Evolutionary conservation across 2,888 invertebrate genomes (phyloP).

Genomic region (Cephus nigrinus): DNA sequence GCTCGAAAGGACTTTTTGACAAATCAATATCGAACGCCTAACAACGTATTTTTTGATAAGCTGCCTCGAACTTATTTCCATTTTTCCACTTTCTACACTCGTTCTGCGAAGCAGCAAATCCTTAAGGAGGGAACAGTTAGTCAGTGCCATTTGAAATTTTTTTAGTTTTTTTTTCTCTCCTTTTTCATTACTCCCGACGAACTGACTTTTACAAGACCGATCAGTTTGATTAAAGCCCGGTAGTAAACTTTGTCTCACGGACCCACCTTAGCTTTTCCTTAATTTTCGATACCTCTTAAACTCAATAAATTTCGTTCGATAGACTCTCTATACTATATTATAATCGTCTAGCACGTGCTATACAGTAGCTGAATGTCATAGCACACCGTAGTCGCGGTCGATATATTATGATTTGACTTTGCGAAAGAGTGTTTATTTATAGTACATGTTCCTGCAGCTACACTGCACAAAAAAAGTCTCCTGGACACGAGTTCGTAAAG

Average conservation of each 20-base stretch:
- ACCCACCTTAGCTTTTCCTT: background rate
- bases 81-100: background rate
- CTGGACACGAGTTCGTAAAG: background rate
- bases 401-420: background rate
- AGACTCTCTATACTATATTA: background rate
- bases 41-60: background rate
- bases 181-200: constrained; percentile 7
- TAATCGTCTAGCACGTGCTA: background rate
- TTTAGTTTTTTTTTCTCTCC: constrained; percentile 7
- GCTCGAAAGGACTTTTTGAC: background rate
- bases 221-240: background rate
- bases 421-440: background rate
- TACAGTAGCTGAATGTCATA: background rate
- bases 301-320: background rate
- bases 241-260: background rate
- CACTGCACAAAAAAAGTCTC: background rate
- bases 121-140: background rate
- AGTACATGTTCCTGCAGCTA: background rate
- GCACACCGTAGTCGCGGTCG: background rate
- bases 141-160: constrained; percentile 10
- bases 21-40: background rate
- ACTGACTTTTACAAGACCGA: constrained; percentile 24
- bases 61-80: background rate
- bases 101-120: background rate
- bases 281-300: background rate